Conservation (phyloP, 2,797 vertebrate species). For the Labeo calbasu region DNA sequence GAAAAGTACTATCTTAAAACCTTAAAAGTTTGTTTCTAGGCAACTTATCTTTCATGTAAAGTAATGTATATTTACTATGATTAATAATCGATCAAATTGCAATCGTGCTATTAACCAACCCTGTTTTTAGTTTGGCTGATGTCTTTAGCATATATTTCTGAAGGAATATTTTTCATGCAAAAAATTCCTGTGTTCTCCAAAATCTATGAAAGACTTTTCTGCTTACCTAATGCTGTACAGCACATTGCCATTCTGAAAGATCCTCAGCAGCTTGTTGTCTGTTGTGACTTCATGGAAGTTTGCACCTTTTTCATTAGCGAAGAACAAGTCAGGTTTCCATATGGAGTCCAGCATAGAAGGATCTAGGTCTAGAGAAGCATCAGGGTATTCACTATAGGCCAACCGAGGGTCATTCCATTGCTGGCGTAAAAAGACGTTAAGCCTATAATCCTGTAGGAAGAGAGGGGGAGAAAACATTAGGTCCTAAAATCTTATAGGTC, state of each 20-base stretch:
- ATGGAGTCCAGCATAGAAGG: constrained; percentile 96
- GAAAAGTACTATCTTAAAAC: neutral
- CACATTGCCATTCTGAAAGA: constrained; percentile 93
- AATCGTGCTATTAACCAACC: neutral
- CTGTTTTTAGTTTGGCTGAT: neutral
- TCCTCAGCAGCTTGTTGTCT: constrained; percentile 92
- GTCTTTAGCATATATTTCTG: neutral
- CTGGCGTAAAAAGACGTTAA: constrained; percentile 92
- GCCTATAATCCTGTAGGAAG: constrained; percentile 86
- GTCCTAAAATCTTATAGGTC: neutral
- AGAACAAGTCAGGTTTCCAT: constrained; percentile 96
- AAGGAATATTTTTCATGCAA: neutral
- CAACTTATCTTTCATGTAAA: neutral
- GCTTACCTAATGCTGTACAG: constrained; percentile 93
- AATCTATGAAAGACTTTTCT: neutral
- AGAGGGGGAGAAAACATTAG: neutral
- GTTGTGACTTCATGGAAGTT: constrained; percentile 95
- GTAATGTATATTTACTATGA: neutral
- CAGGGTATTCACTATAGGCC: constrained; percentile 90
- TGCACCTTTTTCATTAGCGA: constrained; percentile 94
- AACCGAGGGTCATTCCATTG: constrained; percentile 94
- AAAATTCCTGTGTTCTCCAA: neutral
- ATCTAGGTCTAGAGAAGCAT: constrained; percentile 90
- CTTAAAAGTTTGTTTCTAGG: neutral
- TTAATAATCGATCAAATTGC: neutral